These are phyloP conservation scores for Carassius auratus DNA, from an alignment of 2,113 vertebrate species.

Conservation along the genomic window DNA sequence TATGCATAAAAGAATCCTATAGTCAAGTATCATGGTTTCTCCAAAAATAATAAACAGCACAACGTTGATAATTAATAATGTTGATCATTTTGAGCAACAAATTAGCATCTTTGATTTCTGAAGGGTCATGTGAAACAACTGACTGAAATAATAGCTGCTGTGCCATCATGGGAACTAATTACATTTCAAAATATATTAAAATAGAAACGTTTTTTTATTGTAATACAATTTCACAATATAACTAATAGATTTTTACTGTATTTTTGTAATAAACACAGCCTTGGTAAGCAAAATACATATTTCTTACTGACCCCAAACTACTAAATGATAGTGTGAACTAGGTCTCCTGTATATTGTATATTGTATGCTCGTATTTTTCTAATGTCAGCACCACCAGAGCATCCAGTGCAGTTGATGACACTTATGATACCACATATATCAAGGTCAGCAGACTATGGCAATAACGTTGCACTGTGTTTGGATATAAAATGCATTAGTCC, in stretches of 20 bases:
- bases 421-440: background rate
- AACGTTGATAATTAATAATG: no score
- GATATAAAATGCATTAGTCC: constrained; percentile 34
- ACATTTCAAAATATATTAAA: no score
- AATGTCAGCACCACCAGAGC: background rate
- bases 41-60: no score
- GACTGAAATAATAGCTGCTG: no score
- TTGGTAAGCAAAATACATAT: background rate
- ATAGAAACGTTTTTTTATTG: no score
- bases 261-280: background rate
- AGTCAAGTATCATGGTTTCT: no score
- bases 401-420: background rate
- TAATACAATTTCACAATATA: no score
- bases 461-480: background rate
- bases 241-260: background rate
- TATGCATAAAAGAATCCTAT: background rate
- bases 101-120: no score
- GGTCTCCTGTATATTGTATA: background rate
- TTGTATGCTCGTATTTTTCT: background rate
- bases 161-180: no score
- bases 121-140: no score
- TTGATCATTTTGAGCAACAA: no score
- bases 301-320: background rate
- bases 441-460: constrained; percentile 23
- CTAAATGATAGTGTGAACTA: background rate